phyloP scores from a whole-genome alignment of 2,797 vertebrate genomes.

The Pitangus sulphuratus region DNA sequence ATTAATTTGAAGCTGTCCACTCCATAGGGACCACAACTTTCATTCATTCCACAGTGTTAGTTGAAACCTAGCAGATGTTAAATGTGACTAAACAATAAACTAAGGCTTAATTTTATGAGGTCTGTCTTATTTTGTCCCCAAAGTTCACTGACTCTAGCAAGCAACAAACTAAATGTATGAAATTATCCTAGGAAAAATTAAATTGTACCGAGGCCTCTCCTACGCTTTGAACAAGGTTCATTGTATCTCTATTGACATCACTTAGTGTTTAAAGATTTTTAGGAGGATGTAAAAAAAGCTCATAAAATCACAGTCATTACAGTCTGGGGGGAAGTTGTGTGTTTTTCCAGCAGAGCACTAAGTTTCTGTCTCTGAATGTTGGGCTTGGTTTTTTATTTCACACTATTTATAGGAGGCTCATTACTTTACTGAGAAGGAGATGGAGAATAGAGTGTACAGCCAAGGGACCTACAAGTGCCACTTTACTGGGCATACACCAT shows the following conservation, averaged over 20 bases:
- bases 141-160: background rate
- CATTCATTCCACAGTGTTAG: background rate
- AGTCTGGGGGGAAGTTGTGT: conserved; percentile 10
- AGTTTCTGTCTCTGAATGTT: background rate
- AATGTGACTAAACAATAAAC: background rate
- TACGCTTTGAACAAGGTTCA: background rate
- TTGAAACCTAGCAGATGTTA: background rate
- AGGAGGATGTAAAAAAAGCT: background rate
- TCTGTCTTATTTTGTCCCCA: background rate
- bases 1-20: background rate
- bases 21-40: background rate
- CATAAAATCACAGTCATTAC: conserved; percentile 13
- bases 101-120: background rate
- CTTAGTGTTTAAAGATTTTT: conserved; percentile 21
- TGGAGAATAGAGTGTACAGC: background rate
- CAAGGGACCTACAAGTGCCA: conserved; percentile 39
- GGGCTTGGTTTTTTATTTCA: background rate
- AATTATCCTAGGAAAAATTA: conserved; percentile 28
- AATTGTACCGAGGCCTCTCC: background rate
- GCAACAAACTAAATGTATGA: background rate
- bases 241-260: background rate
- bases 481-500: conserved; percentile 43
- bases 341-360: conserved; percentile 4
- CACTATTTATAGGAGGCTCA: background rate
- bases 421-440: conserved; percentile 5